These are phyloP conservation scores for Nansenia antarctica DNA, from an alignment of 2,113 vertebrate species.

Conservation along the genomic window DNA sequence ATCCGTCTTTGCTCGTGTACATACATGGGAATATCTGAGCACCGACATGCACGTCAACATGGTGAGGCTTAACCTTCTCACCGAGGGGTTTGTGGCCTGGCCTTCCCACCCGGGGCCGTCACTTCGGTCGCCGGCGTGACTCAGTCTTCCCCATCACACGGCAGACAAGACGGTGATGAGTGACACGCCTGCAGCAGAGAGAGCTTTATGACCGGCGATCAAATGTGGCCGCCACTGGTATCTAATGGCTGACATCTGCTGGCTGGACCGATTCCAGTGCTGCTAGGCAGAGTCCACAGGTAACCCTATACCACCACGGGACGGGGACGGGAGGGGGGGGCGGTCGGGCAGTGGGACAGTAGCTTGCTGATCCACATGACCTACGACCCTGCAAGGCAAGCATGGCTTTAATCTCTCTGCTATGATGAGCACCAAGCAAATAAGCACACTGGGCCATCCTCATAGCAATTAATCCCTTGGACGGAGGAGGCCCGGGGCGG, in stretches of 20 bases:
- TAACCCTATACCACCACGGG: conserved; percentile 52
- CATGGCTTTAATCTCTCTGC: conserved; percentile 45
- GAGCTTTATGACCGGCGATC: conserved; percentile 19
- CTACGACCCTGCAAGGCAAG: conserved; percentile 26
- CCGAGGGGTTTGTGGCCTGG: neutral
- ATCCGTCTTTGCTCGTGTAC: no score
- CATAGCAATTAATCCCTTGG: neutral
- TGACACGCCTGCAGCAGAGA: conserved; percentile 4
- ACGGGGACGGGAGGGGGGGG: neutral
- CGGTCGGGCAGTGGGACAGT: neutral
- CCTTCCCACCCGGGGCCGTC: conserved; percentile 3
- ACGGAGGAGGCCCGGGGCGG: neutral
- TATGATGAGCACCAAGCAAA: conserved; percentile 32
- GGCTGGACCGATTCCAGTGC: conserved; percentile 49
- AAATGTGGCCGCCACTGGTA: conserved; percentile 26
- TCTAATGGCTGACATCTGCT: conserved; percentile 60
- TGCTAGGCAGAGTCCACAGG: conserved; percentile 20
- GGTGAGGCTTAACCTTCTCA: conserved; percentile 15
- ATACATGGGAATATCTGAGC: neutral
- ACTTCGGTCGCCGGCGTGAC: neutral
- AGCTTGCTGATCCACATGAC: conserved; percentile 30
- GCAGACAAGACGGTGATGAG: neutral
- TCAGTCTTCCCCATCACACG: no score
- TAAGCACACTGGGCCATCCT: no score
- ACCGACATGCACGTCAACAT: conserved; percentile 3